Evolutionary conservation across 2,797 vertebrate genomes (phyloP).

Genomic region (Syngnathus acus): DNA sequence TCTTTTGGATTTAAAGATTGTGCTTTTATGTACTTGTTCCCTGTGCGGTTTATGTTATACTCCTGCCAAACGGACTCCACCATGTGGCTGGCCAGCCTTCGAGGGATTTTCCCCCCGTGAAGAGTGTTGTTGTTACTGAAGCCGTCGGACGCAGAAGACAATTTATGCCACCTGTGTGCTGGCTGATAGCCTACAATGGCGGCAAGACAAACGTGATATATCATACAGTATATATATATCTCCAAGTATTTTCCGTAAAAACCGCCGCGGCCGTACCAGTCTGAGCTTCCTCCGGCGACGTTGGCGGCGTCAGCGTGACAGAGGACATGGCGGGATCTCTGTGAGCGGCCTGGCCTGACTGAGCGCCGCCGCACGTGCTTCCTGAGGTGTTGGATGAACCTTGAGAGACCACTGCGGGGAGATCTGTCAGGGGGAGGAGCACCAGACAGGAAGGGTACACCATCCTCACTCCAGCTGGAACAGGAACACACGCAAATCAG

Average conservation of each 20-base stretch:
- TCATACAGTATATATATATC: too few relatives aligned
- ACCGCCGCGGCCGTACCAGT: conserved; percentile 67
- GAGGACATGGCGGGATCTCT: conserved; percentile 93
- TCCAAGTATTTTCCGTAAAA: background rate
- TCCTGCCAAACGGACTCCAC: conserved; percentile 94
- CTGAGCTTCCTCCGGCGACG: conserved; percentile 89
- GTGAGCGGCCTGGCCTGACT: conserved; percentile 85
- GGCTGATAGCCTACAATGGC: conserved; percentile 76
- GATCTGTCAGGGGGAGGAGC: conserved; percentile 85
- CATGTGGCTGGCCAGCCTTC: conserved; percentile 87
- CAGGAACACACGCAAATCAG: background rate
- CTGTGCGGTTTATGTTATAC: conserved; percentile 88
- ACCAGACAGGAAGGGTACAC: conserved; percentile 91
- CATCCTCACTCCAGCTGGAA: conserved; percentile 87
- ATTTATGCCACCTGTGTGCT: conserved; percentile 86
- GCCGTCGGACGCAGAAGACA: conserved; percentile 80
- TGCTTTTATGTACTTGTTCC: conserved; percentile 81
- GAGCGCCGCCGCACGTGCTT: conserved; percentile 80
- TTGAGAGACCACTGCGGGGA: conserved; percentile 75
- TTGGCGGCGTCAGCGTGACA: conserved; percentile 88
- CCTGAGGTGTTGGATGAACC: conserved; percentile 80
- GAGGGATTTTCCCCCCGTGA: conserved; percentile 89
- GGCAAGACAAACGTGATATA: background rate
- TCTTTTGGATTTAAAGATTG: background rate
- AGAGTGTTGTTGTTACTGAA: conserved; percentile 84